These are phyloP conservation scores for Atherinomorus stipes DNA, from an alignment of 2,113 vertebrate species.

Conservation along the genomic window DNA sequence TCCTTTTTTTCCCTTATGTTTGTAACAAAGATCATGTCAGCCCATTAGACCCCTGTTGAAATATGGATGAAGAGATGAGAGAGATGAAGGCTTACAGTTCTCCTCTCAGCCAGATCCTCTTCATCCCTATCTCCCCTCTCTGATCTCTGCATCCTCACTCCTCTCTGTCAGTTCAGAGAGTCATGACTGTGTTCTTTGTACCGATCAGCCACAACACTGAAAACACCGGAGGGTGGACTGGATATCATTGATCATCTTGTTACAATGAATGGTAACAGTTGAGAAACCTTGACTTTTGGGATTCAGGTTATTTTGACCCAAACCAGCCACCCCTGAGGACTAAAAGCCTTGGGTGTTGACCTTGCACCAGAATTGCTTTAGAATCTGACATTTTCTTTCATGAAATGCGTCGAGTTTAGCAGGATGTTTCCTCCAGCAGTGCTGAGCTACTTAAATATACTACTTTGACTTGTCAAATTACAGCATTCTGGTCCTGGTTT, in stretches of 20 bases:
- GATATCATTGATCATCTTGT: not conserved
- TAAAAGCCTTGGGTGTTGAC: not conserved
- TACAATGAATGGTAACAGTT: not conserved
- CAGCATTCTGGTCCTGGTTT: too few relatives aligned
- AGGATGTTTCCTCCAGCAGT: too few relatives aligned
- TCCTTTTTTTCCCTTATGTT: slow-evolving; percentile 31
- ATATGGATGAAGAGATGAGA: slow-evolving; percentile 76
- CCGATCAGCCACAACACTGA: not conserved
- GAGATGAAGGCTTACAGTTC: slow-evolving; percentile 51
- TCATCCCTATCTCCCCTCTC: slow-evolving; percentile 48
- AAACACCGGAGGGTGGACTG: not conserved
- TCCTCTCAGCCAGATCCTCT: slow-evolving; percentile 45
- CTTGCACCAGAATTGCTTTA: too few relatives aligned
- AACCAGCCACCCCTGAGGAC: not conserved
- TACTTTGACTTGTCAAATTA: too few relatives aligned
- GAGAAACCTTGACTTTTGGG: not conserved
- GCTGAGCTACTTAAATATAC: too few relatives aligned
- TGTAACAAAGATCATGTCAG: slow-evolving; percentile 65
- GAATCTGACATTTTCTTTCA: too few relatives aligned
- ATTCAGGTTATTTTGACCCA: not conserved
- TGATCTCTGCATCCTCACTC: slow-evolving; percentile 50
- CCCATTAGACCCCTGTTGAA: slow-evolving; percentile 74
- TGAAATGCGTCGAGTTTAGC: too few relatives aligned
- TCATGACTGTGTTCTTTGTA: slow-evolving; percentile 19
- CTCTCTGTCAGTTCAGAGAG: slow-evolving; percentile 34